These are phyloP conservation scores for Slavum lentiscoides DNA, from an alignment of 2,888 invertebrate species.

Conservation along the genomic window DNA sequence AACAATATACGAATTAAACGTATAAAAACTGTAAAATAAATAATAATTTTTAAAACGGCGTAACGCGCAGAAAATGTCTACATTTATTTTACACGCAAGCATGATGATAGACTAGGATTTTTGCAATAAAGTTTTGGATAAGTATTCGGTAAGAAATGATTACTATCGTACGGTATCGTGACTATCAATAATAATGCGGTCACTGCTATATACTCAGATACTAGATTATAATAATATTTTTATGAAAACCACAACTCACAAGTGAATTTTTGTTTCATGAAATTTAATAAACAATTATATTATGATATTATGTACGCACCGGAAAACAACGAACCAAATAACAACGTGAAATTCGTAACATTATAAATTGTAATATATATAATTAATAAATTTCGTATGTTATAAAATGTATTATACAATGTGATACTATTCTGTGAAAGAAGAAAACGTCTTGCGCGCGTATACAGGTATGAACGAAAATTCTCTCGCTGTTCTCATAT, in stretches of 20 bases:
- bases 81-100: background rate
- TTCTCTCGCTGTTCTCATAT: background rate
- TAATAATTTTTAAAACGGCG: background rate
- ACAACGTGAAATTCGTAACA: background rate
- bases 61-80: background rate
- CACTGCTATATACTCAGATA: background rate
- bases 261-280: background rate
- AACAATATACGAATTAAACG: background rate
- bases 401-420: background rate
- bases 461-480: background rate
- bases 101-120: background rate
- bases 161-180: background rate
- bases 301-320: background rate
- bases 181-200: background rate
- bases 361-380: background rate
- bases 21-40: background rate
- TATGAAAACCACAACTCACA: background rate
- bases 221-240: conserved; percentile 11
- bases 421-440: background rate
- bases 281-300: background rate
- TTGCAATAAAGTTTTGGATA: background rate
- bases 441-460: background rate
- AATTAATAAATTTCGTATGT: background rate
- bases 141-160: conserved; percentile 1
- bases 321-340: background rate